Percentiles rank a stretch among this genome's conserved stretches.
phyloP scores from a whole-genome alignment of 2,113 vertebrate species.

The Notothenia rossii region DNA sequence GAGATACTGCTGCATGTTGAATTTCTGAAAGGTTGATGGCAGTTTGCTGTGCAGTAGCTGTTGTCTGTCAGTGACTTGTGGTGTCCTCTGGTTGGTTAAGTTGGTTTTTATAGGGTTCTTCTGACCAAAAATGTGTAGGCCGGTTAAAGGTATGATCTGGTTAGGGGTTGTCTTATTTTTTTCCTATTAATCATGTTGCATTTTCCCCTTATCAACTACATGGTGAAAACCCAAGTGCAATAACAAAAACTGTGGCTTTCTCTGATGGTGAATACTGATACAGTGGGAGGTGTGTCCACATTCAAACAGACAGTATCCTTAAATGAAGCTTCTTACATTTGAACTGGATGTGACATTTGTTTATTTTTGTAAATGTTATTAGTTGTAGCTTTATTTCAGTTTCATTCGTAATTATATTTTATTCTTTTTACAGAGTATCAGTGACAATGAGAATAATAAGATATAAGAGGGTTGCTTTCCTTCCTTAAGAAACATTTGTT shows the following conservation, averaged over 20 bases:
- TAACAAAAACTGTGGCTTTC: background rate
- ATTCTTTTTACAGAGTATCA: background rate
- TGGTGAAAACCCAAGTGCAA: conserved; percentile 51
- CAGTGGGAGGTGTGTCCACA: background rate
- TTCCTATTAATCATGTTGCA: conserved; percentile 61
- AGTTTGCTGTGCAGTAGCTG: conserved; percentile 2
- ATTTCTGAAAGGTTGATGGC: background rate
- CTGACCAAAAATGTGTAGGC: conserved; percentile 34
- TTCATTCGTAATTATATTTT: background rate
- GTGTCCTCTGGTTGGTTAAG: background rate
- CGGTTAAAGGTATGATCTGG: conserved; percentile 2
- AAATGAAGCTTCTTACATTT: too few species aligned
- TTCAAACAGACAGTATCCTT: background rate
- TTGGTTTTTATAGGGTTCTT: background rate
- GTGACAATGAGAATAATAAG: background rate
- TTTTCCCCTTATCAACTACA: conserved; percentile 25
- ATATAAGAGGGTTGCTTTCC: conserved; percentile 15
- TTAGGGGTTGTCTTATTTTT: conserved; percentile 7
- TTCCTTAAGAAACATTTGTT: conserved; percentile 18
- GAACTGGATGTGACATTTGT: background rate
- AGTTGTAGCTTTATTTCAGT: background rate
- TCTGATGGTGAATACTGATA: background rate
- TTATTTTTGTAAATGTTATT: background rate
- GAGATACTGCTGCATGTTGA: conserved; percentile 34
- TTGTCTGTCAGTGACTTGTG: conserved; percentile 23